Percentiles rank a stretch among this genome's conserved stretches.
These are phyloP conservation scores for Ylistrum balloti DNA, from an alignment of 1,140 invertebrate genomes.

Conservation along the genomic window DNA sequence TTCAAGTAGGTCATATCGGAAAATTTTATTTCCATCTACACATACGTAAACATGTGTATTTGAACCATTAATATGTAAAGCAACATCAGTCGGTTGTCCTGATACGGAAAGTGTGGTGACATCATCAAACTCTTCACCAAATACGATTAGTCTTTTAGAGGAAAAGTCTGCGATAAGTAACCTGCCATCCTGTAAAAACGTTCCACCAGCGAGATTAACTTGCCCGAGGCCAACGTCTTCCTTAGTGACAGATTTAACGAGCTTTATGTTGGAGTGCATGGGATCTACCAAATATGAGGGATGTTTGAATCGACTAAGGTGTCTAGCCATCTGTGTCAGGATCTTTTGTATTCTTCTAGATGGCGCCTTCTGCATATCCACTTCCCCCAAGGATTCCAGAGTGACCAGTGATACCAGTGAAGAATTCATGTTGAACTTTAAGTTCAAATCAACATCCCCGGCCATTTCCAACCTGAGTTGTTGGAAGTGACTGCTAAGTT, in stretches of 20 bases:
- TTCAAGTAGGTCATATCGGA: too few relatives aligned
- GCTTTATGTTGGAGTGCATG: not conserved
- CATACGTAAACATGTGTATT: not conserved
- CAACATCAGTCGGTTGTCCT: not conserved
- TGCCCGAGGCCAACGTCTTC: not conserved
- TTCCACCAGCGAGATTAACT: not conserved
- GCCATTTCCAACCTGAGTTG: not conserved
- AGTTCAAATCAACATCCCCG: not conserved
- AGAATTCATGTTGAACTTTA: not conserved
- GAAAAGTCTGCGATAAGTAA: not conserved
- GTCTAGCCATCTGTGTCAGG: not conserved
- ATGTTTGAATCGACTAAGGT: not conserved
- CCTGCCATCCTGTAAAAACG: not conserved
- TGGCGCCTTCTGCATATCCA: not conserved
- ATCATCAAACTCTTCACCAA: not conserved
- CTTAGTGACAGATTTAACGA: not conserved
- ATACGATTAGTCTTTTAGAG: not conserved
- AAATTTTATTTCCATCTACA: too few relatives aligned
- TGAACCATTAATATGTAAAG: not conserved
- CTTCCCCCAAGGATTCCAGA: not conserved
- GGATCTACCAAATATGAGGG: not conserved
- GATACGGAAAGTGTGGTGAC: not conserved
- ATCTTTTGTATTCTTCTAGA: not conserved
- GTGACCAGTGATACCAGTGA: not conserved
- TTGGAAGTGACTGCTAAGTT: not conserved